A percentile compares a stretch with the other conserved stretches of the same genome.
These are phyloP conservation scores for Channallabes apus DNA, from an alignment of 2,797 vertebrate genomes.

Conservation along the genomic window DNA sequence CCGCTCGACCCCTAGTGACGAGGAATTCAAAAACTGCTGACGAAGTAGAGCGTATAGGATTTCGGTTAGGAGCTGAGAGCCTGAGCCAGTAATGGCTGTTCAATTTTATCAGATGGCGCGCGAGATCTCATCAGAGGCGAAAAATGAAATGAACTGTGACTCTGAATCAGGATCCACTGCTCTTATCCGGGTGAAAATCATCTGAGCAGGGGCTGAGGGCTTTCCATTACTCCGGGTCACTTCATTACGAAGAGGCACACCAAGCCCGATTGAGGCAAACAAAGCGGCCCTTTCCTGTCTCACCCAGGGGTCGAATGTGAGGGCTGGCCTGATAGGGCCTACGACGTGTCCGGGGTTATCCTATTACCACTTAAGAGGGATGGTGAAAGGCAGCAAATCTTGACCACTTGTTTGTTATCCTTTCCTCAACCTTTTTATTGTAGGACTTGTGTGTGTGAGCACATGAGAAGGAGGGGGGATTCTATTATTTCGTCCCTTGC, in stretches of 20 bases:
- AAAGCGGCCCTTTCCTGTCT: conserved; percentile 92
- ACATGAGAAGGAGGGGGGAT: conserved; percentile 65
- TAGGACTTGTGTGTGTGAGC: conserved; percentile 53
- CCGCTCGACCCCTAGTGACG: conserved; percentile 81
- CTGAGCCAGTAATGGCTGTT: conserved; percentile 97
- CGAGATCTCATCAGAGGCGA: conserved; percentile 99
- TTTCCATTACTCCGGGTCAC: conserved; percentile 99
- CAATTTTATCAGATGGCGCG: conserved; percentile 99
- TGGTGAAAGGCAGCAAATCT: conserved; percentile 99
- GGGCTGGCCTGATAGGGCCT: conserved; percentile 97
- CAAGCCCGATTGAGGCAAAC: conserved; percentile 94
- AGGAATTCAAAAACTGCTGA: conserved; percentile 99
- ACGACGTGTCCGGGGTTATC: conserved; percentile 97
- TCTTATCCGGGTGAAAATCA: conserved; percentile 98
- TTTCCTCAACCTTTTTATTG: conserved; percentile 79
- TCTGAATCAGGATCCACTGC: conserved; percentile 97
- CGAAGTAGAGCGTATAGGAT: conserved; percentile 99
- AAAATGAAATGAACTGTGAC: conserved; percentile 99
- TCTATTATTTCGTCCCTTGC: conserved; percentile 86
- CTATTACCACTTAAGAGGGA: conserved; percentile 99
- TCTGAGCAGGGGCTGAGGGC: conserved; percentile 90
- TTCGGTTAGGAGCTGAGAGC: conserved; percentile 98
- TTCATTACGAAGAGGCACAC: conserved; percentile 96
- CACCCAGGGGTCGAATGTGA: conserved; percentile 97
- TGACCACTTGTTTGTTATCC: conserved; percentile 89